A percentile compares a stretch with the other conserved stretches of the same genome.
These are phyloP conservation scores for Clivina fossor DNA, from an alignment of 2,888 invertebrate species.

Conservation along the genomic window DNA sequence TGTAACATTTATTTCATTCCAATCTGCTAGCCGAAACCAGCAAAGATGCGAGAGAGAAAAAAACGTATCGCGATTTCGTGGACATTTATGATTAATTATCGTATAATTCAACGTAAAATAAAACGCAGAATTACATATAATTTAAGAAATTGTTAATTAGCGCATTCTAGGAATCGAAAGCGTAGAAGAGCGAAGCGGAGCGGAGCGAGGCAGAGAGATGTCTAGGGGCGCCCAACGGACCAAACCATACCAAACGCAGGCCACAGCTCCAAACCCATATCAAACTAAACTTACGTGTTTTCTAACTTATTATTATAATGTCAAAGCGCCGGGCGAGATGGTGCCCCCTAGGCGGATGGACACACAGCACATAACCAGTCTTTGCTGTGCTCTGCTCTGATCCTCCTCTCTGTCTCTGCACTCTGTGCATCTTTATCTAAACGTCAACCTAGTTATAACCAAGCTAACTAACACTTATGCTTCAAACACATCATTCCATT, in stretches of 20 bases:
- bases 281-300: constrained; percentile 42
- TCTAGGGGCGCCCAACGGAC: constrained; percentile 5
- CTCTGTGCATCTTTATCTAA: too few relatives aligned
- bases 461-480: too few relatives aligned
- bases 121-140: constrained; percentile 49
- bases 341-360: not conserved
- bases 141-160: constrained; percentile 51
- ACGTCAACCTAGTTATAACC: too few relatives aligned
- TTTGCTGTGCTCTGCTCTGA: too few relatives aligned
- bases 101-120: constrained; percentile 44
- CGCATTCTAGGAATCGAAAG: constrained; percentile 46
- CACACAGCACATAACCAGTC: too few relatives aligned
- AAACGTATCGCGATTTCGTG: constrained; percentile 11
- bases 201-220: constrained; percentile 6
- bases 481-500: too few relatives aligned
- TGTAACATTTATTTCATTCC: too few relatives aligned
- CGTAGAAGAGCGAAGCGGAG: constrained; percentile 4
- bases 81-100: constrained; percentile 46
- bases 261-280: constrained; percentile 48
- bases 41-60: not conserved
- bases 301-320: constrained; percentile 32
- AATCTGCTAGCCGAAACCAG: too few relatives aligned
- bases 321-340: constrained; percentile 10
- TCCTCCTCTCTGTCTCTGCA: too few relatives aligned
- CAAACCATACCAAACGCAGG: not conserved